phyloP scores from a whole-genome alignment of 1,140 invertebrate genomes.

The Pogonomyrmex californicus region DNA sequence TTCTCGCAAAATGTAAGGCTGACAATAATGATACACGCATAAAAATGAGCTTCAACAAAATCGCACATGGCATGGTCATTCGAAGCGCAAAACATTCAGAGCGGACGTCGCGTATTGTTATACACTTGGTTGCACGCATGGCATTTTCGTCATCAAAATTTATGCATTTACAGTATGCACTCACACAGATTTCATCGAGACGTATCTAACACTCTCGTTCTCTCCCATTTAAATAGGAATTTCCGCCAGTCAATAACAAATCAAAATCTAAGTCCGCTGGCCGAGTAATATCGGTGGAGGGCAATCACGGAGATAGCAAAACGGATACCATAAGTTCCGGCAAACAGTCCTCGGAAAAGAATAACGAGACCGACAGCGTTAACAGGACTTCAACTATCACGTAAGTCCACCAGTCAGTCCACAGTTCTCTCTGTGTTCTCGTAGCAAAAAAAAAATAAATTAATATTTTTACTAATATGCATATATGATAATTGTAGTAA shows the following conservation, averaged over 20 bases:
- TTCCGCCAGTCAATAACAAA: constrained; percentile 88
- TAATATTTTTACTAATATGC: not conserved
- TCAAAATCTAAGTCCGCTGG: constrained; percentile 84
- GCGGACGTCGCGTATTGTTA: not conserved
- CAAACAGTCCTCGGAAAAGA: constrained; percentile 84
- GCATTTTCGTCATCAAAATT: constrained; percentile 29
- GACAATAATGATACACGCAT: constrained; percentile 9
- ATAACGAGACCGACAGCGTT: constrained; percentile 85
- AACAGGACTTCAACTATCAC: constrained; percentile 85
- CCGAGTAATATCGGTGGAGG: constrained; percentile 85
- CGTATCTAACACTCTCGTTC: not conserved
- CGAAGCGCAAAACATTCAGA: not conserved
- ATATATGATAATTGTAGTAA: constrained; percentile 84
- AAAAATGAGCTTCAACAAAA: constrained; percentile 12
- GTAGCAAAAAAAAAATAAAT: not conserved
- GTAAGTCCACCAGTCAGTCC: constrained; percentile 73
- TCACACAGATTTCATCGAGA: not conserved
- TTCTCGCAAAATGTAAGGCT: not conserved
- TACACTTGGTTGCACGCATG: constrained; percentile 69
- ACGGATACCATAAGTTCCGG: constrained; percentile 82
- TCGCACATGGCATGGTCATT: constrained; percentile 47
- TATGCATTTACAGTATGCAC: constrained; percentile 14
- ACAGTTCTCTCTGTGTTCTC: not conserved
- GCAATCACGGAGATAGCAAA: constrained; percentile 82
- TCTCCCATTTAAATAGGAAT: constrained; percentile 84